A percentile compares a stretch with the other conserved stretches of the same genome.
Evolutionary conservation across 2,888 invertebrate species (phyloP).

Genomic region (Pheosia tremula): DNA sequence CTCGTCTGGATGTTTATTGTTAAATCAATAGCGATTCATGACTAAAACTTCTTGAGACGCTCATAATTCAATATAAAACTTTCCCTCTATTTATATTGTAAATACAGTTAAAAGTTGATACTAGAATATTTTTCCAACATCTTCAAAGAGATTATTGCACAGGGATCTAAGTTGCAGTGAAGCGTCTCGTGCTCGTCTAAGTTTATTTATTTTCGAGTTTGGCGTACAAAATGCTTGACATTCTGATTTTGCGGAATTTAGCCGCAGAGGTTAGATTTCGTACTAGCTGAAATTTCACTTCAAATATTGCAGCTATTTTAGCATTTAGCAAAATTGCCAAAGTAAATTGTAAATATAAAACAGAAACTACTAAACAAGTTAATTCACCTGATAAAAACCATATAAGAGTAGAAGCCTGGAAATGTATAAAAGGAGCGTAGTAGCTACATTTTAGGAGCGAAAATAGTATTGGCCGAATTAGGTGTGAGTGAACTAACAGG

Average conservation of each 20-base stretch:
- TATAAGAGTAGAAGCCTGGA: no score
- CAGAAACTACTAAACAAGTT: background rate
- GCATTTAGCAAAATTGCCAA: background rate
- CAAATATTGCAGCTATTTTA: conserved; percentile 16
- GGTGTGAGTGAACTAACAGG: background rate
- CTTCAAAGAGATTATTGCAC: background rate
- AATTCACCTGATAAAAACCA: background rate
- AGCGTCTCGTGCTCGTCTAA: background rate
- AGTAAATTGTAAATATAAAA: background rate
- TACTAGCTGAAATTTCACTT: conserved; percentile 9
- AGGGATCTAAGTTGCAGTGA: background rate
- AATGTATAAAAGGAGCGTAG: no score
- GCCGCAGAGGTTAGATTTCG: conserved; percentile 3
- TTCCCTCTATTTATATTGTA: background rate
- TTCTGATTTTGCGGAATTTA: conserved; percentile 13
- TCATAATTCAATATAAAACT: background rate
- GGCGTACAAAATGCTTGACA: conserved; percentile 14
- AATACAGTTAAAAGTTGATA: background rate
- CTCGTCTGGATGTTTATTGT: background rate
- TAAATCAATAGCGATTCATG: background rate
- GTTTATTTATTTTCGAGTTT: conserved; percentile 11
- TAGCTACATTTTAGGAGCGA: no score
- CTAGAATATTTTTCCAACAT: background rate
- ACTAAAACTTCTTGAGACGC: background rate
- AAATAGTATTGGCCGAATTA: no score